Conservation (phyloP, 2,888 invertebrate genomes). For the Cancer borealis region DNA sequence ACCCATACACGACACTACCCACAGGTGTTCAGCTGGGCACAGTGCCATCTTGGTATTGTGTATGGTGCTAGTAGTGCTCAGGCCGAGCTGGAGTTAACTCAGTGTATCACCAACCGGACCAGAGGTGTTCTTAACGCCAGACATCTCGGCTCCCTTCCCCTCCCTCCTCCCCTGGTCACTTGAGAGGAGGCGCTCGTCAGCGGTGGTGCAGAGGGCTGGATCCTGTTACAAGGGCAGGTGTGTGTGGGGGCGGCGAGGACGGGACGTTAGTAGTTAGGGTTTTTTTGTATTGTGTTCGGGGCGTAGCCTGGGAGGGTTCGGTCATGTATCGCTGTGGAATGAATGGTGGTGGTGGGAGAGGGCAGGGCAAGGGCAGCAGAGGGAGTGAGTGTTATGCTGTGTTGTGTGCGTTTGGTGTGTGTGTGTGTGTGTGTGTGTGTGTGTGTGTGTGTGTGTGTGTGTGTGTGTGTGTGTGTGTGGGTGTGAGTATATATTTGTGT, state of each 20-base stretch:
- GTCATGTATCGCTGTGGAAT: conserved; percentile 8
- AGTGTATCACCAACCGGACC: background rate
- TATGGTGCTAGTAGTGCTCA: background rate
- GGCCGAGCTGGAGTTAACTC: background rate
- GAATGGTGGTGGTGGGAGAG: conserved; percentile 20
- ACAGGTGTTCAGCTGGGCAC: background rate
- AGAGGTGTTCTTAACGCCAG: background rate
- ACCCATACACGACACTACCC: background rate
- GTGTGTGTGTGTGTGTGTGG: too few relatives aligned
- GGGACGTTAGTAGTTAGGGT: background rate
- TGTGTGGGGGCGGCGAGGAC: background rate
- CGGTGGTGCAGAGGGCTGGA: background rate
- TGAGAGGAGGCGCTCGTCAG: background rate
- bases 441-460: too few relatives aligned
- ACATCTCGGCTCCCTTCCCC: background rate
- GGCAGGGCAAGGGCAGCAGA: background rate
- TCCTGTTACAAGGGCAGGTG: background rate
- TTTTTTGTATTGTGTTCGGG: background rate
- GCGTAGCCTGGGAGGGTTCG: background rate
- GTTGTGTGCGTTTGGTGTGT: background rate
- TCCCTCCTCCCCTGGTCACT: background rate
- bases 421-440: too few relatives aligned
- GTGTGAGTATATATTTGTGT: too few relatives aligned
- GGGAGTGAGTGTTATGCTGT: background rate
- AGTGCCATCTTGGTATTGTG: background rate